Evolutionary conservation across 2,113 vertebrate species (phyloP).

Genomic region (Pseudolaguvia tuberculata): DNA sequence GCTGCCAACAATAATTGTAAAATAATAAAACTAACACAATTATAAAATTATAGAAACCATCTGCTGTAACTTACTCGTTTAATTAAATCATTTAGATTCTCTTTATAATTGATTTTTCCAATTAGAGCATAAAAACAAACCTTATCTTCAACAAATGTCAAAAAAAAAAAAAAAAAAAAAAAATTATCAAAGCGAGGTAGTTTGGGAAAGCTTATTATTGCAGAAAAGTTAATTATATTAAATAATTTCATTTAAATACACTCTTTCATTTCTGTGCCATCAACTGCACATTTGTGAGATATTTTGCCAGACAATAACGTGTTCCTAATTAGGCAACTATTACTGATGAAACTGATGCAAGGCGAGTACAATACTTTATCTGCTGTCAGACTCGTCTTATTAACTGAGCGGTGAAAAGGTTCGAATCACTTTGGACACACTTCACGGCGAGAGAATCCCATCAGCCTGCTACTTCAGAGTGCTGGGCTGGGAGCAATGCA

Average conservation of each 20-base stretch:
- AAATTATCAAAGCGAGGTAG: not conserved
- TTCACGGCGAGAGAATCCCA: not conserved
- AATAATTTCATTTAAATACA: not conserved
- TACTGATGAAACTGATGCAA: not conserved
- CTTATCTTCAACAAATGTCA: not conserved
- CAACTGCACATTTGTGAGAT: not conserved
- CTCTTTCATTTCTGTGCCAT: not conserved
- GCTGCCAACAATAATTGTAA: too few relatives aligned
- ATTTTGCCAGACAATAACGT: not conserved
- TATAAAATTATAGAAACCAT: too few relatives aligned
- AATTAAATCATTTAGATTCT: too few relatives aligned
- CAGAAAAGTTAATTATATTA: not conserved
- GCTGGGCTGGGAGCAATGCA: not conserved
- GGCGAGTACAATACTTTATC: not conserved
- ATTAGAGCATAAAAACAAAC: not conserved
- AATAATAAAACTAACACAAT: too few relatives aligned
- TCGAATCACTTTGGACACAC: not conserved
- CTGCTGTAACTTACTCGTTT: too few relatives aligned
- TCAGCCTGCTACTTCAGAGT: conserved; percentile 3
- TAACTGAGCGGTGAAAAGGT: not conserved
- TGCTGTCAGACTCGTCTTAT: not conserved
- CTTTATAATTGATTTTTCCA: too few relatives aligned
- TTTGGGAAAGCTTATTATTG: too few relatives aligned
- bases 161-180: too few relatives aligned
- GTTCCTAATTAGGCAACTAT: not conserved